Evolutionary conservation across 2,113 vertebrate species (phyloP).

Genomic region (Grammomys surdaster): DNA sequence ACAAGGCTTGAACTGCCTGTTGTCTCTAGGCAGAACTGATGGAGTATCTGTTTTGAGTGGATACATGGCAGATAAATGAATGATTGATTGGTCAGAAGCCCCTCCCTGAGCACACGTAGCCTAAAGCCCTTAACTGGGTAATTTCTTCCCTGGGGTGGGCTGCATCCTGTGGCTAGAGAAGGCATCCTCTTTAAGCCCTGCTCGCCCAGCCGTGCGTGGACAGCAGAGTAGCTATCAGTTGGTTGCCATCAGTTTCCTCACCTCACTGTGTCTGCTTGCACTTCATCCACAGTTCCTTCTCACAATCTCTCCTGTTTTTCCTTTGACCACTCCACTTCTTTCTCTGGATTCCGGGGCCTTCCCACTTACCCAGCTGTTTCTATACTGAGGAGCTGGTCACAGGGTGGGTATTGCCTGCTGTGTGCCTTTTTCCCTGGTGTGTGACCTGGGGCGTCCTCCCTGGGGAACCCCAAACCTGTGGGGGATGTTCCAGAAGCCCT

Average conservation of each 20-base stretch:
- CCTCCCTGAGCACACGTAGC: background rate
- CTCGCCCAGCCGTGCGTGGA: background rate
- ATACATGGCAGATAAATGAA: background rate
- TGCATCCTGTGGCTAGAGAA: background rate
- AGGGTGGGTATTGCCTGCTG: conserved; percentile 88
- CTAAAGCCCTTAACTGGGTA: background rate
- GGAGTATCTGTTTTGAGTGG: background rate
- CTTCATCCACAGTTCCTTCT: conserved; percentile 78
- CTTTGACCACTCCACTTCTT: conserved; percentile 82
- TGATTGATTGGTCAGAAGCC: background rate
- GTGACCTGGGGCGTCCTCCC: conserved; percentile 26
- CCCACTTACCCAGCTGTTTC: conserved; percentile 87
- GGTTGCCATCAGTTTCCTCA: conserved; percentile 36
- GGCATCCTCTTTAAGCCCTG: no score
- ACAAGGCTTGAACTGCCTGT: background rate
- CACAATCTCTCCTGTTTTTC: conserved; percentile 84
- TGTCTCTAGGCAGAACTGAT: accelerated
- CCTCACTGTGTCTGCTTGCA: conserved; percentile 67
- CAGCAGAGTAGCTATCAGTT: background rate
- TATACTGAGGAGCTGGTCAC: conserved; percentile 88
- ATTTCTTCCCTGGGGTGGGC: background rate
- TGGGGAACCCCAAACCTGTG: background rate
- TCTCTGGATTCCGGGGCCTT: conserved; percentile 84
- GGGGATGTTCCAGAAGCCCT: background rate
- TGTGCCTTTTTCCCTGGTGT: conserved; percentile 77